Conservation (phyloP, 2,888 invertebrate species). For the Clusia tigrina region DNA sequence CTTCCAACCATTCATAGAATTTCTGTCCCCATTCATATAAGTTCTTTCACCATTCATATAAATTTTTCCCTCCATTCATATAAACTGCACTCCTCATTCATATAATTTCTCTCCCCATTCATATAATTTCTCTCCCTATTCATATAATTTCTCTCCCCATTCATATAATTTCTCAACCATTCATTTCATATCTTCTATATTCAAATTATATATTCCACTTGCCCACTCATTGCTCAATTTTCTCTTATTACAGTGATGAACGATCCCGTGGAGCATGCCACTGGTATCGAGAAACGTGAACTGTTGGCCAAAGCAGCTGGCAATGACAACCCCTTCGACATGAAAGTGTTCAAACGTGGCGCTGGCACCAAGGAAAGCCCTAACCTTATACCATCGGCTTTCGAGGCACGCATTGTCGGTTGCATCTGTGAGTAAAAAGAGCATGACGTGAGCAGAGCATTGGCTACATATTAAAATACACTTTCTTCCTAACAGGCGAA, state of each 20-base stretch:
- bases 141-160: neutral
- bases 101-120: too few relatives aligned
- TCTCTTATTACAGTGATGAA: constrained; percentile 77
- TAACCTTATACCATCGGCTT: constrained; percentile 89
- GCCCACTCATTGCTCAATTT: too few relatives aligned
- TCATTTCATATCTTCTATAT: neutral
- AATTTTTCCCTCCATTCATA: too few relatives aligned
- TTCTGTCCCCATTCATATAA: too few relatives aligned
- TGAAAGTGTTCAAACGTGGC: constrained; percentile 82
- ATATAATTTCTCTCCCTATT: neutral
- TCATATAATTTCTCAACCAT: neutral
- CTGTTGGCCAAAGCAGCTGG: constrained; percentile 85
- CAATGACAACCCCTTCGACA: constrained; percentile 86
- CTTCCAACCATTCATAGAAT: too few relatives aligned
- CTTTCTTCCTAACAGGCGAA: constrained; percentile 68
- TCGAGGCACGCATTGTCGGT: constrained; percentile 88
- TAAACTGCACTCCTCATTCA: too few relatives aligned
- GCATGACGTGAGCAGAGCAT: neutral
- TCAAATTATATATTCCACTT: neutral
- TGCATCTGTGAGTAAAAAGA: constrained; percentile 80
- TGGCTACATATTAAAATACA: neutral
- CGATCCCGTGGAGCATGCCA: constrained; percentile 91
- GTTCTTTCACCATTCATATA: too few relatives aligned
- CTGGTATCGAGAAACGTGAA: constrained; percentile 91
- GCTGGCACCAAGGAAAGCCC: constrained; percentile 85